Base-by-base conservation (phyloP, 2,888 invertebrate genomes). In the Rotaria socialis region DNA sequence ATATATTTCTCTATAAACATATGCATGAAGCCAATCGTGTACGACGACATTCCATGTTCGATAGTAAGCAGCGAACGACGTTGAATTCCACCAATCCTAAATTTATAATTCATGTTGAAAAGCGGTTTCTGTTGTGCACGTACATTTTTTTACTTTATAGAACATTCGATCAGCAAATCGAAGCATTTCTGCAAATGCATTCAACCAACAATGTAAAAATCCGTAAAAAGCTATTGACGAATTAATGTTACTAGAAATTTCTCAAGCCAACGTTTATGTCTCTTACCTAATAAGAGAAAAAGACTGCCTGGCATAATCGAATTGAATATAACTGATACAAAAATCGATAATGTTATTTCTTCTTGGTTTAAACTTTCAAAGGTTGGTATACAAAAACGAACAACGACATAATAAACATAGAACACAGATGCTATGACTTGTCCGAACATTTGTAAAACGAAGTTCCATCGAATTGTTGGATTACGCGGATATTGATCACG, bases 71-170 rank as follows among this genome's bases (percentile, higher is more conserved):
- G 94, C 93, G 91, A 94, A 96, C 24, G 94, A 94, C 0, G 94
- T 94, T 4, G 94, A 94, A 86, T 95, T 96, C 97, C 97, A 97
- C 97, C 97, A 97, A 89, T 95, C 95, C 94, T 96, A 89, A 52
- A 90, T 90, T 22, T 35, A 8, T 10, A 41, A 80, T 47, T 35
- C 35, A 43, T 2, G 0, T 47, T n/a, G 3, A 47, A n/a, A 24
- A n/a, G 67, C 85, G 55, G 88, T 90, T 0, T 27, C 0, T 67
- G 35, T 67, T 41, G 5, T 14, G 19, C 4, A 43, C 43, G 50
- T 50, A 11, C 14, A 50, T 50, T 50, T 50, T 24, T 0, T 55
- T 85, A 85, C 91, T 91, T 93, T 93, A 90, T 96, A 94, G 93
- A 95, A 94, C 93, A 94, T 93, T 90, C 96, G 91, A 92, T 97